These are phyloP conservation scores for Palloptera scutellata DNA, from an alignment of 2,888 invertebrate genomes.

Conservation along the genomic window DNA sequence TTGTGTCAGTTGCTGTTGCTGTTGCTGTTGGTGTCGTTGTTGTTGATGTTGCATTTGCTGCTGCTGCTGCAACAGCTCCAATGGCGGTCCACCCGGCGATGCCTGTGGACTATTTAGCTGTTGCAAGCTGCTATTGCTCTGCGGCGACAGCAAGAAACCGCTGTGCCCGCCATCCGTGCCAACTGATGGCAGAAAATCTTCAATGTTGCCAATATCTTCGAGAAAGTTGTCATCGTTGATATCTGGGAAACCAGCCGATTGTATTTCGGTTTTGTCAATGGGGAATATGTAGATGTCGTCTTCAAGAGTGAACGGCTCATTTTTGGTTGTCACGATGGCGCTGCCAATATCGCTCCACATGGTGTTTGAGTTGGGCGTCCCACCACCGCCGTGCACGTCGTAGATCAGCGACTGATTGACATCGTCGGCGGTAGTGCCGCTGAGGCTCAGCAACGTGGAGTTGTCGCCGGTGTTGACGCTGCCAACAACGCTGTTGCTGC, in stretches of 20 bases:
- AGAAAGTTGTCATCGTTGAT: conserved; percentile 81
- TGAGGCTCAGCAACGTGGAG: conserved; percentile 27
- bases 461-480: conserved; percentile 29
- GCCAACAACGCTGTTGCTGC: conserved; percentile 40
- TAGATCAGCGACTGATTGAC: conserved; percentile 47
- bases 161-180: conserved; percentile 44
- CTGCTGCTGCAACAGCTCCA: conserved; percentile 57
- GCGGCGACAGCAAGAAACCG: conserved; percentile 55
- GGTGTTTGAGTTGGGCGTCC: conserved; percentile 58
- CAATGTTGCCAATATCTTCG: conserved; percentile 82
- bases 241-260: conserved; percentile 83
- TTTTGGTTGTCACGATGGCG: conserved; percentile 63
- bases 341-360: conserved; percentile 64
- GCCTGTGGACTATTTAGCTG: conserved; percentile 51
- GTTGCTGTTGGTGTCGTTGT: conserved; percentile 43
- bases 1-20: conserved; percentile 44
- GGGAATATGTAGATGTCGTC: conserved; percentile 91
- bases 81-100: conserved; percentile 53
- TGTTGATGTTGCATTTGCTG: conserved; percentile 48
- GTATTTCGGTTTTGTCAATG: conserved; percentile 87
- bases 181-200: conserved; percentile 70
- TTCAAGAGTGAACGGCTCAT: conserved; percentile 79
- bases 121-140: conserved; percentile 44
- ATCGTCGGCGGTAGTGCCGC: conserved; percentile 37
- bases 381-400: conserved; percentile 50